These are phyloP conservation scores for Diadema setosum DNA, from an alignment of 35 echinoderm and acorn worm species.

Conservation along the genomic window DNA sequence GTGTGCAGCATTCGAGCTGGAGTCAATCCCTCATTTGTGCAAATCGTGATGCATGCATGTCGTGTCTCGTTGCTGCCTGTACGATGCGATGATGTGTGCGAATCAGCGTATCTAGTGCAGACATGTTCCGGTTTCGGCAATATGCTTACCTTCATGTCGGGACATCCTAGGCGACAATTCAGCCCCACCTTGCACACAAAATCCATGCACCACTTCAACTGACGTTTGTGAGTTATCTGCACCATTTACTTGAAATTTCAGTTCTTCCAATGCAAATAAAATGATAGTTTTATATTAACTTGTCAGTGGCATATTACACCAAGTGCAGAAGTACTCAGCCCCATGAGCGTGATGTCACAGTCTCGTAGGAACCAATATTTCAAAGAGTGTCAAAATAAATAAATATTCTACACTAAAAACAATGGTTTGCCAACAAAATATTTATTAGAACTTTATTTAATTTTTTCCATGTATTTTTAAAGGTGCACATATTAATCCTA, in stretches of 20 bases:
- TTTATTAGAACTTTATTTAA: neutral
- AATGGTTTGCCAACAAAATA: neutral
- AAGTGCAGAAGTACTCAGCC: neutral
- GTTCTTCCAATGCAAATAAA: neutral
- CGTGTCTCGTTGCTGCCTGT: no score
- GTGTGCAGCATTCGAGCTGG: no score
- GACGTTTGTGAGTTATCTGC: neutral
- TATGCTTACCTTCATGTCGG: conserved; percentile 81
- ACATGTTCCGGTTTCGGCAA: conserved; percentile 35
- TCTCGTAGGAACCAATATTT: neutral
- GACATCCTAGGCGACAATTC: conserved; percentile 66
- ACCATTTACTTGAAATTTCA: neutral
- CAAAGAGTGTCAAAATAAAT: neutral
- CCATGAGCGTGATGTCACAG: conserved; percentile 23
- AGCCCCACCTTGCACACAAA: neutral
- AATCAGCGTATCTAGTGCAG: no score
- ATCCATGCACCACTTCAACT: neutral
- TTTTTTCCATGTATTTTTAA: neutral
- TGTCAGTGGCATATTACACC: neutral
- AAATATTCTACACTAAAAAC: neutral
- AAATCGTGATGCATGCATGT: no score
- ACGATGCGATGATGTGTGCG: no score
- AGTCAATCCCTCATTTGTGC: no score
- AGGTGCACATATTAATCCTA: neutral
- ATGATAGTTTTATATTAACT: neutral